Conservation (phyloP, 2,888 invertebrate genomes). For the Ephialtes manifestator region DNA sequence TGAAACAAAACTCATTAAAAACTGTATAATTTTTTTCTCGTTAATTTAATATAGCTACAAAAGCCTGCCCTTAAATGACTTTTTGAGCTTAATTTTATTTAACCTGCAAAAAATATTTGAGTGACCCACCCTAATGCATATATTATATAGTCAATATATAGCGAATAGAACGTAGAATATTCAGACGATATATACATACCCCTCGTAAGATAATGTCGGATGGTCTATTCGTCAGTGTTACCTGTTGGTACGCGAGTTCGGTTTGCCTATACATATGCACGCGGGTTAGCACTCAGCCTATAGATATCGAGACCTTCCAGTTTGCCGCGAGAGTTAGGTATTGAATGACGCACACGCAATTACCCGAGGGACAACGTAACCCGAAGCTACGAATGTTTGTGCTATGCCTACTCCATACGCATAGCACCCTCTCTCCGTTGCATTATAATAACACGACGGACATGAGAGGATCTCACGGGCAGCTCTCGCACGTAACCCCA, state of each 20-base stretch:
- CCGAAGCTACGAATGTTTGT: slow-evolving; percentile 78
- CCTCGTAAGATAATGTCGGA: neutral
- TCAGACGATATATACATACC: neutral
- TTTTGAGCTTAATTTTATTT: no score
- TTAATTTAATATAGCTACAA: no score
- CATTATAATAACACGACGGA: slow-evolving; percentile 65
- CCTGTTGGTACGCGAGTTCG: neutral
- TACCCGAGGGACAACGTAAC: slow-evolving; percentile 77
- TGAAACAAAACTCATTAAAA: no score
- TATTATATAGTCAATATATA: no score
- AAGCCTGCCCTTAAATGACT: no score
- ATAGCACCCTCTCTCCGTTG: slow-evolving; percentile 46
- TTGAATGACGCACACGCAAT: slow-evolving; percentile 78
- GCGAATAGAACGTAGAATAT: neutral
- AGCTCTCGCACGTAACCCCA: slow-evolving; percentile 60
- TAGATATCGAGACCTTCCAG: neutral
- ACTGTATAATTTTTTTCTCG: no score
- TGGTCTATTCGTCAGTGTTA: neutral
- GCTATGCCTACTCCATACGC: slow-evolving; percentile 25
- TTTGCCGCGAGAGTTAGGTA: slow-evolving; percentile 62
- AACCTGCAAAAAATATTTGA: neutral
- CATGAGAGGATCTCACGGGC: slow-evolving; percentile 67
- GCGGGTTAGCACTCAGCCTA: neutral
- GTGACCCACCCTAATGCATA: no score
- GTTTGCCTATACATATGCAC: neutral